Base-by-base conservation (phyloP, 2,113 vertebrate species). In the Phoenicopterus ruber region DNA sequence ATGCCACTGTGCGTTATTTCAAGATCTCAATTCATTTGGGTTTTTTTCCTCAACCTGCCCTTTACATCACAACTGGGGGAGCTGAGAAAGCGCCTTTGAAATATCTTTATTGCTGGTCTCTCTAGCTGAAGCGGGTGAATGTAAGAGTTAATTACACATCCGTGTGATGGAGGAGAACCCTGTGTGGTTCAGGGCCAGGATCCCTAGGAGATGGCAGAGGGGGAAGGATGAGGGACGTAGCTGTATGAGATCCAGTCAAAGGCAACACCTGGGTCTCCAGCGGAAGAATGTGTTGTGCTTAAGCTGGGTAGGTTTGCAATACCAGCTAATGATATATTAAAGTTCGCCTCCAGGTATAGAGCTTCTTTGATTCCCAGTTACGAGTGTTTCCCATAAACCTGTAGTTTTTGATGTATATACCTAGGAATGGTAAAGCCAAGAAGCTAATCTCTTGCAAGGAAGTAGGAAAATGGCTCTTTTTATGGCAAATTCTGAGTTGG, bases 71-170 rank as follows among this genome's bases (percentile, higher is more conserved):
- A 55, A 13, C 14, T 63, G 57, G 46, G n/a, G 79, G 61, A 88
- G 58, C 63, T 74, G 62, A 32, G 63, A 52, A 67, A 38, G 24
- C 4, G 1, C 34, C 38, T 71, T 40, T 55, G 77, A 42, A 79
- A 21, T 36, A 5, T 12, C 18, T 36, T 63, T 57, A 19, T 5
- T 89, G 44, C 54, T 72, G 42, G 47, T 28, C 19, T 55, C 18
- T 5, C 0, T 29, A 78, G 46, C 31, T 81, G 49, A 32, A 38
- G 59, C 0, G 1, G 32, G 15, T n/a, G 49, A 66, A 13, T 29
- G 4, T 2, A 80, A 44, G 93, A 95, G 85, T 93, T 91, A 88
- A 91, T 79, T 95, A 28, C 79, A 86, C 61, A 44, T 40, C 21
- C 21, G 2, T 18, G 10, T 31, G 38, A 49, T 47, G 73, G 38